phyloP scores from a whole-genome alignment of 1,140 invertebrate species.

The Brachionus koreanus region DNA sequence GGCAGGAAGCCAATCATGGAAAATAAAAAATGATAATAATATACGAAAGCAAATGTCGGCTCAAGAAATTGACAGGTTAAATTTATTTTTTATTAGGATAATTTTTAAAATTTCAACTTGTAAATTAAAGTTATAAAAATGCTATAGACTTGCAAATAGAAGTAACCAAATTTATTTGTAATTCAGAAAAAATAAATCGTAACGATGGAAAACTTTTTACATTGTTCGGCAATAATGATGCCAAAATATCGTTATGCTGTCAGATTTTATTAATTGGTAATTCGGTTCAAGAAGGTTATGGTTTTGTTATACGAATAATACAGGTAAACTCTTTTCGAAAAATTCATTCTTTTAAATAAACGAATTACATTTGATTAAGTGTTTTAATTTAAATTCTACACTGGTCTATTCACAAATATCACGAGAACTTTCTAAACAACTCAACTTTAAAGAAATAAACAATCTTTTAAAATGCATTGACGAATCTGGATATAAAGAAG shows the following conservation, averaged over 20 bases:
- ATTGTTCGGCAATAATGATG: slow-evolving; percentile 51
- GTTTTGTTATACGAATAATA: slow-evolving; percentile 52
- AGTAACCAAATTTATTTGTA: slow-evolving; percentile 54
- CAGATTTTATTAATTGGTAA: slow-evolving; percentile 52
- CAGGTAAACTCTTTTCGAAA: slow-evolving; percentile 47
- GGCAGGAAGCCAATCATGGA: slow-evolving; percentile 46
- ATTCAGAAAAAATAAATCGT: slow-evolving; percentile 48
- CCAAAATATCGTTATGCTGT: slow-evolving; percentile 50
- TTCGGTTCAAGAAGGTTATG: slow-evolving; percentile 50
- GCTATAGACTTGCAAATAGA: slow-evolving; percentile 57
- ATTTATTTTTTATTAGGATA: not conserved
- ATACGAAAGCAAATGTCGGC: slow-evolving; percentile 35
- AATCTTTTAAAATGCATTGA: slow-evolving; percentile 49
- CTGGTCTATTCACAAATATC: slow-evolving; percentile 51
- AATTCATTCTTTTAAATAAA: not conserved
- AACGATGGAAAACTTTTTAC: slow-evolving; percentile 47
- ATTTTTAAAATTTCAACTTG: not conserved
- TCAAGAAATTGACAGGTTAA: slow-evolving; percentile 32
- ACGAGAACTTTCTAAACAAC: slow-evolving; percentile 51
- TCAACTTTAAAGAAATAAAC: slow-evolving; percentile 49
- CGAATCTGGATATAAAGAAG: slow-evolving; percentile 47
- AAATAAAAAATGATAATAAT: not conserved
- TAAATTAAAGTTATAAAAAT: slow-evolving; percentile 50
- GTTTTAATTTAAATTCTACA: slow-evolving; percentile 51
- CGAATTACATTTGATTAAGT: slow-evolving; percentile 47